phyloP scores from a whole-genome alignment of 2,888 invertebrate species.

The Idaea biselata region DNA sequence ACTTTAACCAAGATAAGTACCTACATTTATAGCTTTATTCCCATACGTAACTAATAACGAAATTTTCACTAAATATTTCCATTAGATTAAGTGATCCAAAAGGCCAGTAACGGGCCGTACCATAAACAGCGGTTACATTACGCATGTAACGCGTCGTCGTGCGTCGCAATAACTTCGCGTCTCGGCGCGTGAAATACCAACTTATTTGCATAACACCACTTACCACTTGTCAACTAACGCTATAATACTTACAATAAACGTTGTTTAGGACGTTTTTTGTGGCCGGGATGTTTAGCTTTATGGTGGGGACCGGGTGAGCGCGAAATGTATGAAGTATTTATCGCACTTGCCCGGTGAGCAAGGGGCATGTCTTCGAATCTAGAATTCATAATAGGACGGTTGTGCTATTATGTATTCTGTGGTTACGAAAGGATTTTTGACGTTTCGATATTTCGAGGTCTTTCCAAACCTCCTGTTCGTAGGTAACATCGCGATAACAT shows the following conservation, averaged over 20 bases:
- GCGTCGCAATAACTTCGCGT: background rate
- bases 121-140: background rate
- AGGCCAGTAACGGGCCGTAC: background rate
- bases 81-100: background rate
- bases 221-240: constrained; percentile 35
- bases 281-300: background rate
- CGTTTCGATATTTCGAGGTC: too few relatives aligned
- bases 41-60: background rate
- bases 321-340: too few relatives aligned
- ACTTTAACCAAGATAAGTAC: background rate
- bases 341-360: too few relatives aligned
- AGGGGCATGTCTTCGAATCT: too few relatives aligned
- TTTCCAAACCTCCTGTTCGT: too few relatives aligned
- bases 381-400: too few relatives aligned
- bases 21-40: background rate
- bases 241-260: constrained; percentile 14
- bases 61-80: background rate
- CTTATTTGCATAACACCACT: constrained; percentile 44
- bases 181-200: constrained; percentile 8
- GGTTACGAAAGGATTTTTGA: too few relatives aligned
- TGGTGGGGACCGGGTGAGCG: too few relatives aligned
- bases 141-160: background rate
- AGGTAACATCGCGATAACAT: too few relatives aligned
- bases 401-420: too few relatives aligned
- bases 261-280: constrained; percentile 1